Conservation (phyloP, 2,797 vertebrate genomes). For the Nannoperca australis region DNA sequence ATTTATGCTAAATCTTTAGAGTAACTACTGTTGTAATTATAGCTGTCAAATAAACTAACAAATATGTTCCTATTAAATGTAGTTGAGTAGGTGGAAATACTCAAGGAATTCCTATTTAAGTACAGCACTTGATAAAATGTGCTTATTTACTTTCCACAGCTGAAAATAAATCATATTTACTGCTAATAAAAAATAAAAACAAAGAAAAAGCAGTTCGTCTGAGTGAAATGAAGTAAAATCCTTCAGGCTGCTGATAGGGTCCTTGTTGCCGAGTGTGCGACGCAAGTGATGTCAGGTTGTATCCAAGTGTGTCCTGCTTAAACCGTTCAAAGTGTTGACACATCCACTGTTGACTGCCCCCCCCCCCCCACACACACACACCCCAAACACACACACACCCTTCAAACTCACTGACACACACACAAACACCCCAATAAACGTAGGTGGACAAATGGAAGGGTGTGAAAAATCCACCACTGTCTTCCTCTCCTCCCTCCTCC, state of each 20-base stretch:
- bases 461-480: conserved; percentile 78
- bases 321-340: conserved; percentile 71
- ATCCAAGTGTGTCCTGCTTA: conserved; percentile 43
- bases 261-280: conserved; percentile 29
- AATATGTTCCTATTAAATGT: neutral
- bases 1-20: neutral
- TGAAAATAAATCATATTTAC: conserved; percentile 18
- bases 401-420: conserved; percentile 29
- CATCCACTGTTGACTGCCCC: conserved; percentile 50
- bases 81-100: neutral
- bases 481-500: conserved; percentile 56
- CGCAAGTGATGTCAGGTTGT: conserved; percentile 49
- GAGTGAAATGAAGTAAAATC: conserved; percentile 43
- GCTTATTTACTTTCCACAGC: neutral
- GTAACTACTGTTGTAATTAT: neutral
- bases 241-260: conserved; percentile 36
- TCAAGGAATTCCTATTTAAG: neutral
- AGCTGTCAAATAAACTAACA: neutral
- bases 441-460: conserved; percentile 78
- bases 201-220: conserved; percentile 23
- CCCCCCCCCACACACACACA: conserved; percentile 26
- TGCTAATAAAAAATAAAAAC: neutral
- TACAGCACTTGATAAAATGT: neutral
- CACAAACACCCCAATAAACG: conserved; percentile 64
- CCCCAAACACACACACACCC: conserved; percentile 48